A percentile compares a stretch with the other conserved stretches of the same genome.
Evolutionary conservation across 2,888 invertebrate genomes (phyloP).

Genomic region (Ferdinandea cuprea): DNA sequence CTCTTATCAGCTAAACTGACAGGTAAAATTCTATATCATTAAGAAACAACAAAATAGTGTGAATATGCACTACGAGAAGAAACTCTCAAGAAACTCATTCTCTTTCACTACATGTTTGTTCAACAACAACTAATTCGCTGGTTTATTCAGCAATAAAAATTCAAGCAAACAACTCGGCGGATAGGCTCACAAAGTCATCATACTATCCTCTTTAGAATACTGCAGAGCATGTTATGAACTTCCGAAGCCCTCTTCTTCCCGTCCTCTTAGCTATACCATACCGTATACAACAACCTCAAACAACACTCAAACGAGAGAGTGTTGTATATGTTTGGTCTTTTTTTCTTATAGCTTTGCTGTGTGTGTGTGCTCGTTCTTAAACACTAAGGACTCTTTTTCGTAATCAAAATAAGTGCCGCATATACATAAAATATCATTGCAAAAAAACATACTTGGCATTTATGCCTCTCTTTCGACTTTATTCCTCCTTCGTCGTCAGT

Average conservation of each 20-base stretch:
- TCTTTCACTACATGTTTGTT: constrained; percentile 16
- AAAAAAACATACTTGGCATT: constrained; percentile 39
- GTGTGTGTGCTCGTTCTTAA: constrained; percentile 21
- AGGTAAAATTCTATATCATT: constrained; percentile 12
- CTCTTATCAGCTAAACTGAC: neutral
- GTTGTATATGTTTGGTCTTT: constrained; percentile 15
- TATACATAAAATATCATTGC: constrained; percentile 29
- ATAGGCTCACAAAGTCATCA: constrained; percentile 24
- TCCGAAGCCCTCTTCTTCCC: neutral
- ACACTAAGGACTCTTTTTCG: constrained; percentile 40
- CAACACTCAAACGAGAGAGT: constrained; percentile 29
- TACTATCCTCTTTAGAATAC: constrained; percentile 26
- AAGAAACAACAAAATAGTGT: constrained; percentile 15
- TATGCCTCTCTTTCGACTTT: constrained; percentile 13
- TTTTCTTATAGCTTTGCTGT: constrained; percentile 2
- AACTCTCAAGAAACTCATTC: constrained; percentile 13
- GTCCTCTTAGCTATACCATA: neutral
- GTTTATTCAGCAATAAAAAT: constrained; percentile 37
- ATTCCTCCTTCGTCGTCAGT: constrained; percentile 45
- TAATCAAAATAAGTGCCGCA: constrained; percentile 64
- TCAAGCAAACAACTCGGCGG: constrained; percentile 15
- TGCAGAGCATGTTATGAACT: constrained; percentile 8
- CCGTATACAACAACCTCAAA: neutral
- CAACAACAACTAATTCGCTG: constrained; percentile 33
- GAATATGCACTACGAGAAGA: constrained; percentile 18